phyloP scores from a whole-genome alignment of 2,888 invertebrate genomes.

The Parnassius mnemosyne region DNA sequence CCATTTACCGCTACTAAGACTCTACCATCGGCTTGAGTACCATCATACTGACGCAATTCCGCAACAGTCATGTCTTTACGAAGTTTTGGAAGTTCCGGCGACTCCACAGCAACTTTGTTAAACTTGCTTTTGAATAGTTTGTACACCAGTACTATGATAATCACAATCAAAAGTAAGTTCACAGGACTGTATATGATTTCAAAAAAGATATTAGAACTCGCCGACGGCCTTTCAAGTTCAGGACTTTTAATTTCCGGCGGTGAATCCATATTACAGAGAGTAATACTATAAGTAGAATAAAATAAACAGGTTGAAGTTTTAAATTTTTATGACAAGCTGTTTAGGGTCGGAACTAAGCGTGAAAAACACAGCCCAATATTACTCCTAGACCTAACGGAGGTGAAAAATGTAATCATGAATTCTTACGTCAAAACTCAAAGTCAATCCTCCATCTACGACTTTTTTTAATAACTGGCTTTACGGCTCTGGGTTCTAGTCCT shows the following conservation, averaged over 20 bases:
- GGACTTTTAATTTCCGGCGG: slow-evolving; percentile 52
- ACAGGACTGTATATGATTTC: slow-evolving; percentile 83
- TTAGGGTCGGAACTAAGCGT: slow-evolving; percentile 24
- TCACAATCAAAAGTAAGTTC: slow-evolving; percentile 82
- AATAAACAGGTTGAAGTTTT: background rate
- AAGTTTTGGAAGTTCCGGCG: slow-evolving; percentile 85
- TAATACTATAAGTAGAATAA: background rate
- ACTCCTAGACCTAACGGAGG: too few species aligned
- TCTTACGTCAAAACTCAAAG: too few species aligned
- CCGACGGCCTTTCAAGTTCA: slow-evolving; percentile 44
- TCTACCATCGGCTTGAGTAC: slow-evolving; percentile 91
- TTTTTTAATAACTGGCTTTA: too few species aligned
- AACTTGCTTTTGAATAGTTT: slow-evolving; percentile 82
- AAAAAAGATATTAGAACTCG: slow-evolving; percentile 57
- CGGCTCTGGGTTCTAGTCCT: too few species aligned
- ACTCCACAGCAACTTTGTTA: slow-evolving; percentile 47
- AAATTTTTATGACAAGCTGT: slow-evolving; percentile 23
- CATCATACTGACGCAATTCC: slow-evolving; percentile 93
- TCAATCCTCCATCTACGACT: too few species aligned
- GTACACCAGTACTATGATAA: slow-evolving; percentile 84
- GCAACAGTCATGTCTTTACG: slow-evolving; percentile 94
- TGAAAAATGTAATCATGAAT: too few species aligned
- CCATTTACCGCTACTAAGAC: slow-evolving; percentile 96
- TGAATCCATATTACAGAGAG: slow-evolving; percentile 49
- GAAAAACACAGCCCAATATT: too few species aligned